Base-by-base conservation (phyloP, 1,140 invertebrate species). In the Drosophila kurseongensis region DNA sequence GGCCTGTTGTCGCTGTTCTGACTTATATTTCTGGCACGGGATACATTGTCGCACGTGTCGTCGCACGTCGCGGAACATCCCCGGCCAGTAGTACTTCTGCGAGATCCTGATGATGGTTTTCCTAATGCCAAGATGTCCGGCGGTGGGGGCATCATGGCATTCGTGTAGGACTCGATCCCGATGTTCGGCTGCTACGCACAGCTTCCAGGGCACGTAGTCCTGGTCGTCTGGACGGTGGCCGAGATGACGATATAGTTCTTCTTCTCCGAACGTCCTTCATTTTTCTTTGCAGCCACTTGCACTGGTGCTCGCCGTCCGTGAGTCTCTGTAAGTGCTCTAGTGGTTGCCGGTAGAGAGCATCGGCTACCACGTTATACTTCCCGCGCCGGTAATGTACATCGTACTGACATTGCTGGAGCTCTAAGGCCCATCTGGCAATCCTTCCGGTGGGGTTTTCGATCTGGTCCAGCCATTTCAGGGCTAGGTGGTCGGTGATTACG, bases 191-290 rank as follows among this genome's bases (percentile, higher is more conserved):
- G 36, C 54, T 10, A 42, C 7, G 13, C 54, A 29, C 13, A 56
- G 36, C 5, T 42, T 56, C 38, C 54, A 42, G 0, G 38, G 13
- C 4, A 42, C 1, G 23, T 18, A 29, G 12, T 56, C 54, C 2
- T 42, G 5, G 23, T 56, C 40, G 5, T 10, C 23, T 9, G 38
- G 54, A 4, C 38, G 36, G 7, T 16, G 40, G 6, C 54, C 40
- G 12, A 56, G n/a, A 12, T 42, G 18, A 4, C 40, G 36, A 23
- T 56, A 56, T 13, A 56, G 12, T 29, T 57, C n/a, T 29, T 12
- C n/a, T 29, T 57, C 35, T 14, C n/a, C 4, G n/a, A 1, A 41
- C 13, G 2, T 56, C 23, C 9, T 41, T 13, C 13, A 27, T 9
- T 1, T 38, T 38, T 13, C 38, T 23, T 54, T 16, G 51, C 18